Conservation (phyloP, 2,113 vertebrate genomes). For the Amphiprion percula region DNA sequence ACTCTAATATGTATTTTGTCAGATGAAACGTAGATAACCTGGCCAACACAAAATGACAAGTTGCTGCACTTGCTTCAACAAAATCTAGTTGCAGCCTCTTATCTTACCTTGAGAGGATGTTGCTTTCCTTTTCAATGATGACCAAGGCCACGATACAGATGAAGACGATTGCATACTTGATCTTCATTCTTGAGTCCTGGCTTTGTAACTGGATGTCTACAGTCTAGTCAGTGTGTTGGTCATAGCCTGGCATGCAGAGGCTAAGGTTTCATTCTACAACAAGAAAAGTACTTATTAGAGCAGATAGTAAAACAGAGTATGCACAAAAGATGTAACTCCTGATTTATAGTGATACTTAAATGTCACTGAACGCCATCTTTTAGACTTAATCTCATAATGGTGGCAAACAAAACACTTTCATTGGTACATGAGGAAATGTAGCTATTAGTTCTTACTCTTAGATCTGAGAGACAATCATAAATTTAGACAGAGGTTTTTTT, state of each 20-base stretch:
- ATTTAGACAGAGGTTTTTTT: not conserved
- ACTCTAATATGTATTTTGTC: too few relatives aligned
- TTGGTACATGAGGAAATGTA: not conserved
- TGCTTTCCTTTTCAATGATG: constrained; percentile 97
- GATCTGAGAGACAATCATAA: not conserved
- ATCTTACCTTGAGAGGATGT: constrained; percentile 94
- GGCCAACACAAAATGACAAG: not conserved
- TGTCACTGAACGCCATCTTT: not conserved
- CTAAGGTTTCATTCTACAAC: constrained; percentile 65
- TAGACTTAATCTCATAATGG: not conserved
- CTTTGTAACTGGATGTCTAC: constrained; percentile 52
- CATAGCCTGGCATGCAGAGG: constrained; percentile 46
- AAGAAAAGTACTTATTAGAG: constrained; percentile 8
- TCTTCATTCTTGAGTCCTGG: constrained; percentile 88
- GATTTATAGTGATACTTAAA: not conserved
- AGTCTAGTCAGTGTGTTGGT: constrained; percentile 41
- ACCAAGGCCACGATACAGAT: constrained; percentile 91
- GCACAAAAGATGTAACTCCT: not conserved
- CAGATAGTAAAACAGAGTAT: not conserved
- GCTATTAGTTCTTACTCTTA: not conserved
- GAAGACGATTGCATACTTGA: constrained; percentile 92
- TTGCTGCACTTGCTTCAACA: not conserved
- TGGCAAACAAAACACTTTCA: not conserved
- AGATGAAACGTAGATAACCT: not conserved
- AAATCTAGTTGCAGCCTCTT: not conserved